Evolutionary conservation across 2,113 vertebrate genomes (phyloP).

Genomic region (Crotalus tigris): DNA sequence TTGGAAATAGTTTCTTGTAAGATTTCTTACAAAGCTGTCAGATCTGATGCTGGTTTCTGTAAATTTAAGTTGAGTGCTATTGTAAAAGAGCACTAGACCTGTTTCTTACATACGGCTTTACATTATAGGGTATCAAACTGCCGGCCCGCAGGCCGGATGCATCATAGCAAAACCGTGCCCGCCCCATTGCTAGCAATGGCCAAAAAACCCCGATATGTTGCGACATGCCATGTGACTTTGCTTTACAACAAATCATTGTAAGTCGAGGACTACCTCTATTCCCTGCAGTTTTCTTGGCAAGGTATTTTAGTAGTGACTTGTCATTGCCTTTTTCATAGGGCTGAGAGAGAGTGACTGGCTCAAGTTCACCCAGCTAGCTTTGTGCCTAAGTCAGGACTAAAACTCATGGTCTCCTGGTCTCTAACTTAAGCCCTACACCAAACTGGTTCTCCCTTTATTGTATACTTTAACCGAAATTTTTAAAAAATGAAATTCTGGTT

Average conservation of each 20-base stretch:
- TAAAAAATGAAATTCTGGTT: neutral
- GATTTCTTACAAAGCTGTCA: neutral
- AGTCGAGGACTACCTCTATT: neutral
- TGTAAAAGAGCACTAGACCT: neutral
- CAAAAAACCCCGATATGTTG: fast-evolving
- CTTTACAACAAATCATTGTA: too few relatives aligned
- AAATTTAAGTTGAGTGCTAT: neutral
- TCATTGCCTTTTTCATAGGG: neutral
- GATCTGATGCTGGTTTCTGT: neutral
- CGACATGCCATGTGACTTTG: fast-evolving
- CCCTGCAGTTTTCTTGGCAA: neutral
- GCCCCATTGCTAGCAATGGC: too few relatives aligned
- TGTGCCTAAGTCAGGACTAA: neutral
- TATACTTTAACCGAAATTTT: neutral
- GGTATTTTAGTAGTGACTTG: neutral
- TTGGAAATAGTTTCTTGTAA: too few relatives aligned
- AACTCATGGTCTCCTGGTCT: neutral
- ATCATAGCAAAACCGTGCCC: too few relatives aligned
- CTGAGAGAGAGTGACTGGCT: neutral
- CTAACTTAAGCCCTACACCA: neutral
- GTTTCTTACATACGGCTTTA: too few relatives aligned
- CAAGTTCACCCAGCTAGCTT: neutral
- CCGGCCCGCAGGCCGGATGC: too few relatives aligned
- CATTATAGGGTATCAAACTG: too few relatives aligned
- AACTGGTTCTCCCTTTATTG: neutral